These are phyloP conservation scores for Melitaea athalia DNA, from an alignment of 2,888 invertebrate genomes.

Conservation along the genomic window DNA sequence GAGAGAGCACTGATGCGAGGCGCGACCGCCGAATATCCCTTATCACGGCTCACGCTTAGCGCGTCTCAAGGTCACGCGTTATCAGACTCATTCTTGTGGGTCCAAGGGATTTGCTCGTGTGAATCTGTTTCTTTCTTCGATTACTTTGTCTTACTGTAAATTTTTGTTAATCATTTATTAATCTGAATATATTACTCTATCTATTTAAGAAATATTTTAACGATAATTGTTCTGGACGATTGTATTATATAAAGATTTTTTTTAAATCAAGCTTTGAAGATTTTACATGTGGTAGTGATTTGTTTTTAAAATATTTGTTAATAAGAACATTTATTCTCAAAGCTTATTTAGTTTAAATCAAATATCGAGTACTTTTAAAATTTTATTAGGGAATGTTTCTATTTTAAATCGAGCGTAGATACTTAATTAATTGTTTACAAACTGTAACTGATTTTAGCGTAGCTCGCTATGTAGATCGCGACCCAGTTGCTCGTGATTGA, in stretches of 20 bases:
- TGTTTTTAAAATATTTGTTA: no score
- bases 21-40: slow-evolving; percentile 70
- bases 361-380: not conserved
- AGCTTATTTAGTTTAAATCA: not conserved
- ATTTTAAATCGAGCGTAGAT: slow-evolving; percentile 17
- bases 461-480: slow-evolving; percentile 74
- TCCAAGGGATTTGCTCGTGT: slow-evolving; percentile 64
- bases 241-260: no score
- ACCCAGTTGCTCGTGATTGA: slow-evolving; percentile 80
- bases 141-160: slow-evolving; percentile 8
- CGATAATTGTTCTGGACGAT: no score
- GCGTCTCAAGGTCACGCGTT: slow-evolving; percentile 72
- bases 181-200: not conserved
- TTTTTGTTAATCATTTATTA: not conserved
- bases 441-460: slow-evolving; percentile 63
- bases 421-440: slow-evolving; percentile 55
- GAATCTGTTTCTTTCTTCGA: slow-evolving; percentile 45
- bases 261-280: no score
- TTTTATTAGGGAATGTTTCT: not conserved
- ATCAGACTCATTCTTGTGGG: slow-evolving; percentile 65
- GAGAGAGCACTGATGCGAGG: slow-evolving; percentile 50
- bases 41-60: slow-evolving; percentile 67
- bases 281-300: no score
- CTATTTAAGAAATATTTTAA: no score
- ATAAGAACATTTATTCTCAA: no score